These are phyloP conservation scores for Mactra quadrangularis DNA, from an alignment of 1,140 invertebrate genomes.

Conservation along the genomic window DNA sequence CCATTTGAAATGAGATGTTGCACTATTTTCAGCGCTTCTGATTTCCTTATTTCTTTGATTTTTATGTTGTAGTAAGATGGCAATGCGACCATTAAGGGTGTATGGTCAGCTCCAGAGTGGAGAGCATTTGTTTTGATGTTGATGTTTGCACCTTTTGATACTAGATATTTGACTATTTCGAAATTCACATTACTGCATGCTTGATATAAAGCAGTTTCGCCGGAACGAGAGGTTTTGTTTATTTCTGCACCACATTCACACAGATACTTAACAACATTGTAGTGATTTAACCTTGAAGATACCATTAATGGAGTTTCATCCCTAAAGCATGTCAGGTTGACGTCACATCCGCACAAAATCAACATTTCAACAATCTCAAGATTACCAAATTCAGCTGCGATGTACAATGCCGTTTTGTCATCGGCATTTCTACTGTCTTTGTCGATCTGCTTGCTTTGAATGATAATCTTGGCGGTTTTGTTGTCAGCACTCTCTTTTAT, in stretches of 20 bases:
- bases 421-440: too few relatives aligned
- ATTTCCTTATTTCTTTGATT: neutral
- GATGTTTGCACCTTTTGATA: slow-evolving; percentile 19
- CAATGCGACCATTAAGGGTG: slow-evolving; percentile 44
- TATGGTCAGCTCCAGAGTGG: neutral
- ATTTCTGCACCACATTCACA: slow-evolving; percentile 10
- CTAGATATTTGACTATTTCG: neutral
- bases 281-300: neutral
- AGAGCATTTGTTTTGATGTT: slow-evolving; percentile 16
- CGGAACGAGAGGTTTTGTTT: neutral
- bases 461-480: too few relatives aligned
- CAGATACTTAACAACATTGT: slow-evolving; percentile 18
- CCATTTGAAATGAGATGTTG: slow-evolving; percentile 1
- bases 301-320: slow-evolving; percentile 18
- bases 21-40: slow-evolving; percentile 1
- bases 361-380: slow-evolving; percentile 21
- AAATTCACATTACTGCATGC: slow-evolving; percentile 18
- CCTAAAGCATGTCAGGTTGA: slow-evolving; percentile 14
- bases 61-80: slow-evolving; percentile 22
- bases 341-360: slow-evolving; percentile 9
- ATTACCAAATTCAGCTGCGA: neutral
- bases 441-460: neutral
- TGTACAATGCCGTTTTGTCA: neutral
- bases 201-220: slow-evolving; percentile 36
- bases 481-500: too few relatives aligned